phyloP scores from a whole-genome alignment of 1,140 invertebrate genomes.

The Drosophila ogumai region DNA sequence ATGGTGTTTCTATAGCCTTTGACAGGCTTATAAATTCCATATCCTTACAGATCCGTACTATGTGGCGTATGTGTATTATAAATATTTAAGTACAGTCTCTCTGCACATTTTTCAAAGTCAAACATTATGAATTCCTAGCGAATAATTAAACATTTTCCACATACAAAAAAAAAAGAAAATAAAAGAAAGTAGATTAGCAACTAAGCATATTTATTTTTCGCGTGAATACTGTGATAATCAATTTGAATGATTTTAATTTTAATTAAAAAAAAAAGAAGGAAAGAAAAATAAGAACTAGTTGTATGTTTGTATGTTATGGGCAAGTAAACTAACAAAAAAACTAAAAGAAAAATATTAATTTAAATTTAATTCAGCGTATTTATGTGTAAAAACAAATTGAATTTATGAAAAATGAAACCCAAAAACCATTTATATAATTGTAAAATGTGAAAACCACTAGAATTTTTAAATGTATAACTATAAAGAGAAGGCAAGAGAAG shows the following conservation, averaged over 20 bases:
- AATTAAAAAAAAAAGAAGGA: slow-evolving; percentile 46
- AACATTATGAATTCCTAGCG: slow-evolving; percentile 65
- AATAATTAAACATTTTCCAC: slow-evolving; percentile 55
- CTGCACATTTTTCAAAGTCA: slow-evolving; percentile 60
- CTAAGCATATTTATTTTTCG: slow-evolving; percentile 78
- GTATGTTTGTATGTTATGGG: slow-evolving; percentile 66
- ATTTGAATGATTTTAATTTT: slow-evolving; percentile 83
- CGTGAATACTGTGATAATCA: slow-evolving; percentile 84
- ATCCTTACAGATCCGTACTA: slow-evolving; percentile 3
- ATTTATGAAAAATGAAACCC: slow-evolving; percentile 56
- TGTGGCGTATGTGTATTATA: slow-evolving; percentile 59
- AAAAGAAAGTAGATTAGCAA: slow-evolving; percentile 15
- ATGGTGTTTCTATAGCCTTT: slow-evolving; percentile 24
- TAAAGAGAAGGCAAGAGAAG: slow-evolving; percentile 24
- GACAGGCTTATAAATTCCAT: slow-evolving; percentile 23
- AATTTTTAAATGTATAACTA: slow-evolving; percentile 75
- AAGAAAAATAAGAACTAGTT: slow-evolving; percentile 43
- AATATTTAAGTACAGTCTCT: slow-evolving; percentile 62
- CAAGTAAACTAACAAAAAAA: slow-evolving; percentile 63
- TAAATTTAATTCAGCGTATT: slow-evolving; percentile 38
- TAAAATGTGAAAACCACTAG: slow-evolving; percentile 62
- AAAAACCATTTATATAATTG: slow-evolving; percentile 61
- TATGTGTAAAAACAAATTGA: slow-evolving; percentile 56
- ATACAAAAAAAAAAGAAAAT: slow-evolving; percentile 1
- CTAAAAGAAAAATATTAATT: slow-evolving; percentile 28